Percentiles rank a stretch among this genome's conserved stretches.
These are phyloP conservation scores for Cassiopea xamachana DNA, from an alignment of 30 jellyfish, hydroid and myxozoan species.

Conservation along the genomic window DNA sequence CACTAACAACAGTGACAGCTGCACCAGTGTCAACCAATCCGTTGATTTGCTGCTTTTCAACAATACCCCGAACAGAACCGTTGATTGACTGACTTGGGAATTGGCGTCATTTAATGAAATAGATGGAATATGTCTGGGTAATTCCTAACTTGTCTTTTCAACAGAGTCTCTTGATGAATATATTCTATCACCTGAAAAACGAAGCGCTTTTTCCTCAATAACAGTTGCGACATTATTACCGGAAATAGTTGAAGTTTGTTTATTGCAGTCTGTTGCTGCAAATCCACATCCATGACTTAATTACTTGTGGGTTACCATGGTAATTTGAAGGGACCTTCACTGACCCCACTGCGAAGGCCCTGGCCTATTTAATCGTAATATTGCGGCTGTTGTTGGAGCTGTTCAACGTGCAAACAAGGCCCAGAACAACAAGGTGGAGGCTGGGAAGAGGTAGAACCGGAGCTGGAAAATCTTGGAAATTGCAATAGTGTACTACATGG, in stretches of 20 bases:
- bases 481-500: conserved; percentile 32
- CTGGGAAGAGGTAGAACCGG: background rate
- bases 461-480: background rate
- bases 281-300: background rate
- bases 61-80: conserved; percentile 8
- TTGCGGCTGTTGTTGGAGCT: background rate
- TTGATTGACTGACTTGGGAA: background rate
- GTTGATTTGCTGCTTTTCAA: too few relatives aligned
- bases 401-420: background rate
- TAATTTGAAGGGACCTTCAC: conserved; percentile 4
- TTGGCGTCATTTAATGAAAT: background rate
- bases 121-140: too few relatives aligned
- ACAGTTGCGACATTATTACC: background rate
- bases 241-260: background rate
- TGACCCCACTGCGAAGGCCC: conserved; percentile 50
- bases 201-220: background rate
- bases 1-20: conserved; percentile 32
- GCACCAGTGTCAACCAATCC: conserved; percentile 18
- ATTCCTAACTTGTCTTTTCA: too few relatives aligned
- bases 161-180: background rate
- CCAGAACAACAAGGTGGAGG: background rate
- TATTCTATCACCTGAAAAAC: background rate
- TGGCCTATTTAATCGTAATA: conserved; percentile 9
- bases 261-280: conserved; percentile 9
- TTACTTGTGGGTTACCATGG: background rate